Percentiles rank a stretch among this genome's conserved stretches.
phyloP scores from a whole-genome alignment of 2,797 vertebrate genomes.

The Acanthurus tractus region DNA sequence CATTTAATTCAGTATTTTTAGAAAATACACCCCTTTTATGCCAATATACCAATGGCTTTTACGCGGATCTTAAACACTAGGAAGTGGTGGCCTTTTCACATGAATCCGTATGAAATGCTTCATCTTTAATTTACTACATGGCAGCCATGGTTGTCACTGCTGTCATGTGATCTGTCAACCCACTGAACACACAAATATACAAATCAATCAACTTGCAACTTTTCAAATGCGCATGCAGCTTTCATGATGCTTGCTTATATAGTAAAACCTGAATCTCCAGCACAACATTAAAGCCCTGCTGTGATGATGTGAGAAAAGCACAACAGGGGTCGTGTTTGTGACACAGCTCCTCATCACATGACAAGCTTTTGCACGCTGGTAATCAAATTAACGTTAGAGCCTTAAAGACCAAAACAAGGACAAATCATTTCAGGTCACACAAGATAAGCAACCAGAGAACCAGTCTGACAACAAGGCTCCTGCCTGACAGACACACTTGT shows the following conservation, averaged over 20 bases:
- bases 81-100: not conserved
- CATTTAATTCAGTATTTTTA: not conserved
- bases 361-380: not conserved
- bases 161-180: no score
- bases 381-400: constrained; percentile 16
- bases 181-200: no score
- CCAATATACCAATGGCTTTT: not conserved
- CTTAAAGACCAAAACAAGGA: constrained; percentile 12
- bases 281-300: not conserved
- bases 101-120: no score
- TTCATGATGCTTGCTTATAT: no score
- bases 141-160: no score
- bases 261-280: not conserved
- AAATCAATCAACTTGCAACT: no score
- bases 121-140: no score
- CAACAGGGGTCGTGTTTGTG: not conserved
- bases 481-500: constrained; percentile 9
- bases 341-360: constrained; percentile 21
- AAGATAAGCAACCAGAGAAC: constrained; percentile 9
- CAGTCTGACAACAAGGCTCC: constrained; percentile 6
- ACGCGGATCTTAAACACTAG: not conserved
- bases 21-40: not conserved
- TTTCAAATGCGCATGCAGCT: no score
- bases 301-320: constrained; percentile 3
- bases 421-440: constrained; percentile 11